Evolutionary conservation across 1,140 invertebrate species (phyloP), one percentile per base, ranked within the genome.

Genomic region (Cydia pomonella): DNA sequence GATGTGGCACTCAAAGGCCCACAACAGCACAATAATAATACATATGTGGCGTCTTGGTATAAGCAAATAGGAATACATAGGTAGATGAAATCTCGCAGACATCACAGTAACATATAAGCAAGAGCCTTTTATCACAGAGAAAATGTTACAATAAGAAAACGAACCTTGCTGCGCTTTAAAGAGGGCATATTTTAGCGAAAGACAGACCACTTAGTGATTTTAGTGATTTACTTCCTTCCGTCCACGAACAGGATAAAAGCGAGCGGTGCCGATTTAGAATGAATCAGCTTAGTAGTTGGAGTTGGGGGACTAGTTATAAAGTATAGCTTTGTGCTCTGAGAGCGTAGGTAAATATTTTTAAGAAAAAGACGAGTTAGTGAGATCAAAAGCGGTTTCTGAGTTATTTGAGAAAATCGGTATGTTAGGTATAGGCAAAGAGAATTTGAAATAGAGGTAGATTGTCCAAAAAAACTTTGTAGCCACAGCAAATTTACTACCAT

Each of bases 141-240:
- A 66, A 29, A 38, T 1, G 64, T 33, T 66, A 27, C 27, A 6
- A 66, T 29, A n/a, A 29, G 63, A 66, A 66, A 66, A 66, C 25
- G 16, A 38, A 38, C 29, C 50, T 2, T 21, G 50, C 5, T 10
- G 0, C 9, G 16, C 50, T 21, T 59, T 21, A 18, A 50, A 59
- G 23, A 59, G 18, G 18, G 18, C 18, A 23, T 59, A 16, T 2
- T 59, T 59, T 59, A 59, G 13, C 13, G 18, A 59, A 21, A 59
- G 50, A 21, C n/a, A 59, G n/a, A 59, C 50, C 50, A 59, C 50
- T 59, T 21, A 59, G 50, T 21, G 47, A 12, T 50, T 50, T 50
- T n/a, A 50, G 47, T 50, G n/a, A 59, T 59, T 59, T 50, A 50
- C 47, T 50, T 59, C 50, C 6, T 59, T 59, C 50, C 18, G 50